Evolutionary conservation across 2,888 invertebrate genomes (phyloP).

Genomic region (Pimpla rufipes): DNA sequence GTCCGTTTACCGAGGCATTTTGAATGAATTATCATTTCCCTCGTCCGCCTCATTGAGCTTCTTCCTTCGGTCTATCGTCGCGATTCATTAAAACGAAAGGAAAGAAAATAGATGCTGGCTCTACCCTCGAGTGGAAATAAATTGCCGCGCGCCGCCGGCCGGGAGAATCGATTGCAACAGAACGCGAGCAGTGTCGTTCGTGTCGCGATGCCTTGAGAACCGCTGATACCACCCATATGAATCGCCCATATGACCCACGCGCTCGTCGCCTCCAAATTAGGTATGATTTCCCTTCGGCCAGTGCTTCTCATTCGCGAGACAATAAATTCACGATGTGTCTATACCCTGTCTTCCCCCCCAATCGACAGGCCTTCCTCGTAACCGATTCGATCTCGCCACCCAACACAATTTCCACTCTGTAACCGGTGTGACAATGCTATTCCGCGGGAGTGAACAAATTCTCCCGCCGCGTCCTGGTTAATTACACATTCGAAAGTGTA

Average conservation of each 20-base stretch:
- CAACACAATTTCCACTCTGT: conserved; percentile 33
- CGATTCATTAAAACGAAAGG: not conserved
- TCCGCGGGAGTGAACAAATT: too few relatives aligned
- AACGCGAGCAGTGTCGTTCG: conserved; percentile 7
- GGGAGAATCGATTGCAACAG: conserved; percentile 38
- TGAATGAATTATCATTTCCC: conserved; percentile 21
- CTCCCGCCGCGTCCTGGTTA: conserved; percentile 11
- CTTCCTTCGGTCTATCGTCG: not conserved
- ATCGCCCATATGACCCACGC: conserved; percentile 78
- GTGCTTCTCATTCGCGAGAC: conserved; percentile 75
- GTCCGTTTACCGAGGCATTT: not conserved
- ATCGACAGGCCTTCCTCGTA: conserved; percentile 10
- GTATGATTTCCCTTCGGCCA: conserved; percentile 81
- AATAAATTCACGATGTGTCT: not conserved
- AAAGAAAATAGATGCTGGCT: not conserved
- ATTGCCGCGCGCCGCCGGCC: not conserved
- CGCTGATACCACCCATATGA: conserved; percentile 73
- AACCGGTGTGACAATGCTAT: conserved; percentile 8
- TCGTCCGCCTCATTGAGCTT: not conserved
- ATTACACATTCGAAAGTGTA: conserved; percentile 38
- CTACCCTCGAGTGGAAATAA: conserved; percentile 24
- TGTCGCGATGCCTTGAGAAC: conserved; percentile 58
- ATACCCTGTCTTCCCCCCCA: not conserved
- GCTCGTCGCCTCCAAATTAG: conserved; percentile 81
- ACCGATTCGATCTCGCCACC: conserved; percentile 38